Base-by-base conservation (phyloP, 2,113 vertebrate species). In the Ceyx margarethae region DNA sequence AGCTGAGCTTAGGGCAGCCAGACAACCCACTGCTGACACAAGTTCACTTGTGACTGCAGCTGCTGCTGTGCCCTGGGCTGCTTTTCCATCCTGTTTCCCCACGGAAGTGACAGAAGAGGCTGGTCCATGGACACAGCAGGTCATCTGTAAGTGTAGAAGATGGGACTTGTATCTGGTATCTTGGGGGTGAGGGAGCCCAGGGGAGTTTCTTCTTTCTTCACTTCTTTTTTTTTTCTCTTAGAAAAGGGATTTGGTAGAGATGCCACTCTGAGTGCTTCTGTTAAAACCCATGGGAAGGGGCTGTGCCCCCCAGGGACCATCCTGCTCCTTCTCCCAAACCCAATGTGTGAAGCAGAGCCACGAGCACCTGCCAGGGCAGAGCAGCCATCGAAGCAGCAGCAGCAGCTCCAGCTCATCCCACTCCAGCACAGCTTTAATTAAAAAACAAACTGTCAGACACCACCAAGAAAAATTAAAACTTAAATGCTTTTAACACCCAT, bases 391-490 rank as follows among this genome's bases (percentile, higher is more conserved):
- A 12, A 78, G 13, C 58, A 37, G 37, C 37, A 46, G 7, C 69
- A 46, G 7, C 69, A 57, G 72, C 82, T 48, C 56, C 79, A 76
- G 40, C 62, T 65, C 71, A 42, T 43, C 74, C 60, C 3, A 1
- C 56, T 58, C 2, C 0, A 2, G 45, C 1, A 0, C 65, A 42
- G 65, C 81, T 71, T 93, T 78, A 88, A 81, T 95, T 94, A 89
- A 91, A 91, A 82, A 93, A 78, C 35, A 82, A 85, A 73, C 79
- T 29, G 45, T 69, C 81, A 89, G 87, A 37, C 67, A 43, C 26
- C n/a, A 60, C 80, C 35, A 88, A 85, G 90, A 69, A 43, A 50
- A 50, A 50, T 78, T 83, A 43, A 90, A 89, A 77, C 33, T 54
- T 50, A 11, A 74, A 53, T 4, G 65, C 37, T 73, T 88, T 74